Evolutionary conservation across 2,888 invertebrate genomes (phyloP).

Genomic region (Meliscaeva auricollis): DNA sequence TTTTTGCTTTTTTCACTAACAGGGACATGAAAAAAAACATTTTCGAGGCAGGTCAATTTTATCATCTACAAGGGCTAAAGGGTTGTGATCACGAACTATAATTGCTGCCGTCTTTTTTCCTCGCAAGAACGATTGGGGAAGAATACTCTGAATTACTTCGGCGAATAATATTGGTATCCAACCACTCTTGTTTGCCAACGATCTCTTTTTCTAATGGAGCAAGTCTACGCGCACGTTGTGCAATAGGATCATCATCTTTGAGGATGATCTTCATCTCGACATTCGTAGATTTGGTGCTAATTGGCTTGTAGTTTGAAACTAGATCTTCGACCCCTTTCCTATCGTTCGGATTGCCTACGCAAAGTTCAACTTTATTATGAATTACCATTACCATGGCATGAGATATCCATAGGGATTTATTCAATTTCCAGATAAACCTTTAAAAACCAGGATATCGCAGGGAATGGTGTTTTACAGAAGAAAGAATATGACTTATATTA

Average conservation of each 20-base stretch:
- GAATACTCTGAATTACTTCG: neutral
- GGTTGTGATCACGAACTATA: neutral
- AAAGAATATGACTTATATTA: no score
- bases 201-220: neutral
- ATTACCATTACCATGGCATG: neutral
- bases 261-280: neutral
- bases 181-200: neutral
- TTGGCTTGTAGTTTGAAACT: no score
- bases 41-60: neutral
- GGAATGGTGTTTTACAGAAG: no score
- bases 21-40: neutral
- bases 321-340: no score
- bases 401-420: neutral
- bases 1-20: constrained; percentile 33
- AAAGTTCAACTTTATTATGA: no score
- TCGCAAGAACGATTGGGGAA: neutral
- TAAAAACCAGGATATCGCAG: neutral
- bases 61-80: neutral
- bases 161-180: neutral
- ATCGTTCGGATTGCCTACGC: no score
- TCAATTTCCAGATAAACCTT: neutral
- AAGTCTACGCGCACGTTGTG: neutral
- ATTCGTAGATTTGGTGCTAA: neutral
- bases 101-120: neutral
- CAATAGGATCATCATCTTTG: neutral